phyloP scores from a whole-genome alignment of 2,888 invertebrate genomes.

The Torymus aiolomorphi region DNA sequence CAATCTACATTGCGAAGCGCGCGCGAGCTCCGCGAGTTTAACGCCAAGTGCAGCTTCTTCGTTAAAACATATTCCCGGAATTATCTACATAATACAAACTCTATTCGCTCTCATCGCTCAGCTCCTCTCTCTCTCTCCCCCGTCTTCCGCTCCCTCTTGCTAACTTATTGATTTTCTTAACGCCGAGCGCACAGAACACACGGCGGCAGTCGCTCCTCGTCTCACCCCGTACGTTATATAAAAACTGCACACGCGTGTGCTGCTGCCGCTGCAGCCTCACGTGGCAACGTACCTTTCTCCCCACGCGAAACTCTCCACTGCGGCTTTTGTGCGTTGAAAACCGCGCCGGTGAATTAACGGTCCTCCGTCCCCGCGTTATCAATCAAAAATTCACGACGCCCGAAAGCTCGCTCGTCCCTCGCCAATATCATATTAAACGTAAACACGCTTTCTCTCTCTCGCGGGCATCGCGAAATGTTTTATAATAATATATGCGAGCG shows the following conservation, averaged over 20 bases:
- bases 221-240: not conserved
- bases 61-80: slow-evolving; percentile 27
- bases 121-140: too few relatives aligned
- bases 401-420: too few relatives aligned
- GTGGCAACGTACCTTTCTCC: too few relatives aligned
- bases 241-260: slow-evolving; percentile 2
- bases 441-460: too few relatives aligned
- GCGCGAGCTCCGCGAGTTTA: not conserved
- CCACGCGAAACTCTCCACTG: too few relatives aligned
- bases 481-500: not conserved
- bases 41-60: slow-evolving; percentile 9
- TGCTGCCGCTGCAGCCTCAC: too few relatives aligned
- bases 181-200: slow-evolving; percentile 4
- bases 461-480: not conserved
- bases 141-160: not conserved
- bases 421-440: too few relatives aligned
- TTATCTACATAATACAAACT: slow-evolving; percentile 17
- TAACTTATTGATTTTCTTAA: slow-evolving; percentile 48
- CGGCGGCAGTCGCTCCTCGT: not conserved
- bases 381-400: too few relatives aligned
- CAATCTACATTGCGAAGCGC: slow-evolving; percentile 34
- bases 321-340: too few relatives aligned
- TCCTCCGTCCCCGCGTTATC: too few relatives aligned
- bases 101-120: not conserved
- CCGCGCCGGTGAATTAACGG: too few relatives aligned